phyloP scores from a whole-genome alignment of 1,140 invertebrate genomes.

The Orius insidiosus region DNA sequence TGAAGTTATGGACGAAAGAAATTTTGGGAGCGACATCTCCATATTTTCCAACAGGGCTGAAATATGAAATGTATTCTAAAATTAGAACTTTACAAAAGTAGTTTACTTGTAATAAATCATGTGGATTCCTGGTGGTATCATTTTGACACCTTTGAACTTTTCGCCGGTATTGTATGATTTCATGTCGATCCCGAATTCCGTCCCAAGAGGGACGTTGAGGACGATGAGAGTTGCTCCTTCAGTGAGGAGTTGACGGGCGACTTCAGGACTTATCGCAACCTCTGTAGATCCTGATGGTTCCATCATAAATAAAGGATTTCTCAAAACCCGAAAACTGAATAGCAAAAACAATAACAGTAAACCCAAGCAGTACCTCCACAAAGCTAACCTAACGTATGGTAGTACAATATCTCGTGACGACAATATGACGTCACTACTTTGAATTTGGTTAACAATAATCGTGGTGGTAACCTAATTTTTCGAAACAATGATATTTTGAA shows the following conservation, averaged over 20 bases:
- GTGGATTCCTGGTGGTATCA: slow-evolving; percentile 95
- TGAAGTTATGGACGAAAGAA: slow-evolving; percentile 82
- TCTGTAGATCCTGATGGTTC: no score
- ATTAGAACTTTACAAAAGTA: slow-evolving; percentile 13
- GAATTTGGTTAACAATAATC: no score
- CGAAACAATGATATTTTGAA: no score
- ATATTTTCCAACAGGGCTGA: slow-evolving; percentile 36
- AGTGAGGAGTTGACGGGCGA: slow-evolving; percentile 55
- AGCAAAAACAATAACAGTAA: no score
- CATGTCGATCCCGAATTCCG: slow-evolving; percentile 93
- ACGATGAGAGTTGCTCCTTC: slow-evolving; percentile 71
- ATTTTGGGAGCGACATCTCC: slow-evolving; percentile 45
- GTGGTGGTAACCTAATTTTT: no score
- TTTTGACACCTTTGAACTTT: slow-evolving; percentile 90
- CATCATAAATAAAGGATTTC: no score
- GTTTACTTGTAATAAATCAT: slow-evolving; percentile 74
- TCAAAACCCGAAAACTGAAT: no score
- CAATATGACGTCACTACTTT: no score
- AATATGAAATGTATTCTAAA: slow-evolving; percentile 20
- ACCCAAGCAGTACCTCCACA: no score
- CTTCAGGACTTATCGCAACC: slow-evolving; percentile 54
- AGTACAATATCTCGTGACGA: no score
- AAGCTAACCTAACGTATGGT: no score
- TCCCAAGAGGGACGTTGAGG: slow-evolving; percentile 65
- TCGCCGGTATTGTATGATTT: slow-evolving; percentile 83